A percentile compares a stretch with the other conserved stretches of the same genome.
Conservation (phyloP, 2,113 vertebrate genomes). For the Microcebus tavaratra region DNA sequence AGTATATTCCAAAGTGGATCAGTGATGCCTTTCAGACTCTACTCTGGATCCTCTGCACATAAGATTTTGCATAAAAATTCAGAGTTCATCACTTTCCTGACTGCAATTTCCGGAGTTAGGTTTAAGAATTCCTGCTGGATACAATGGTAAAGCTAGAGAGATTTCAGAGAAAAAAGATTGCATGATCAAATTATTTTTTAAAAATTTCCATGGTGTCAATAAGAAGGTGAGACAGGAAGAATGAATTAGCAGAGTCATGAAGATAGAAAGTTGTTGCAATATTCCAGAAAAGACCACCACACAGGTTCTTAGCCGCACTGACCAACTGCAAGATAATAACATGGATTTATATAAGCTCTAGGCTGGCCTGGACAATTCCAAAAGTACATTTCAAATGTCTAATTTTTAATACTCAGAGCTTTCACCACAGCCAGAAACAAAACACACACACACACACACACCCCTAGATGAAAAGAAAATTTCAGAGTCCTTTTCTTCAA, state of each 20-base stretch:
- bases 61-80: neutral
- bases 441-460: neutral
- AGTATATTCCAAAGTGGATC: neutral
- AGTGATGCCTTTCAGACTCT: neutral
- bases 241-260: neutral
- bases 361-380: neutral
- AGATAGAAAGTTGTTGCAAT: neutral
- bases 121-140: neutral
- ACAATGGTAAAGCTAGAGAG: neutral
- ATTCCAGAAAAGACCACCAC: neutral
- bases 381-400: slow-evolving; percentile 13
- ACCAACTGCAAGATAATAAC: neutral
- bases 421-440: neutral
- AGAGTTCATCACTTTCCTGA: neutral
- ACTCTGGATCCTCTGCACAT: neutral
- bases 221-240: neutral
- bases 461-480: neutral
- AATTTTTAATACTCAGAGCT: neutral
- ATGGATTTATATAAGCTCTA: neutral
- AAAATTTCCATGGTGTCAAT: neutral
- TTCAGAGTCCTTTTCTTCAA: neutral
- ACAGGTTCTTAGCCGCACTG: neutral
- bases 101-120: neutral
- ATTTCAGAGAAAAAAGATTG: neutral
- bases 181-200: neutral